A percentile compares a stretch with the other conserved stretches of the same genome.
Evolutionary conservation across 2,113 vertebrate species (phyloP).

Genomic region (Amphiprion percula): DNA sequence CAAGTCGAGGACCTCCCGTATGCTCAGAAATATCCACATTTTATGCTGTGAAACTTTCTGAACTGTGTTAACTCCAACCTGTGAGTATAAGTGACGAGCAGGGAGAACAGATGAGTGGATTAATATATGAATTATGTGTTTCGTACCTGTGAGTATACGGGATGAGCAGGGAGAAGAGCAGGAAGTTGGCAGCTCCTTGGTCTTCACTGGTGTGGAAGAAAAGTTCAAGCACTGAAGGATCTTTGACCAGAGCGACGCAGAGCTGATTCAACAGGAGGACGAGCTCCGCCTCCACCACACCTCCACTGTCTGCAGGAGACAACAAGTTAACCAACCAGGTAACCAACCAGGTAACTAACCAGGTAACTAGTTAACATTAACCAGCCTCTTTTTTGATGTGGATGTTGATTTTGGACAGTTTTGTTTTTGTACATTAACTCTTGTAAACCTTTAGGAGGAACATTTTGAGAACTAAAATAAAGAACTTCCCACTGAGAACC

Average conservation of each 20-base stretch:
- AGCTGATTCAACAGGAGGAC: conserved; percentile 92
- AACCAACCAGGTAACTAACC: accelerated
- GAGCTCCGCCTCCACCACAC: conserved; percentile 89
- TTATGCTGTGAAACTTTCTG: no score
- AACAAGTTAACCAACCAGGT: neutral
- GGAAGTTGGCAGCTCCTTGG: conserved; percentile 96
- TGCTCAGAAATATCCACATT: no score
- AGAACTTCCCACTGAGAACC: no score
- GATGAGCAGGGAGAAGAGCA: conserved; percentile 96
- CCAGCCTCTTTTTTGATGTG: no score
- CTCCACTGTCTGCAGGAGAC: conserved; percentile 39
- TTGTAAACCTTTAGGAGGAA: no score
- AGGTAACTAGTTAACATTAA: neutral
- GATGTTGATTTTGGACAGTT: no score
- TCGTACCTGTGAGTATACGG: conserved; percentile 92
- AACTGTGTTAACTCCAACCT: no score
- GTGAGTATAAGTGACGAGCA: no score
- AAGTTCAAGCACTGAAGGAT: conserved; percentile 94
- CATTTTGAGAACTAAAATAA: no score
- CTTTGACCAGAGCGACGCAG: conserved; percentile 92
- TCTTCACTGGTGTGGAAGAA: conserved; percentile 97
- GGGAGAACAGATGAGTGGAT: no score
- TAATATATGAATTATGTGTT: neutral
- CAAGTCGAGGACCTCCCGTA: no score
- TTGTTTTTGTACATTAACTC: no score